Evolutionary conservation across 2,113 vertebrate genomes (phyloP).

Genomic region (Austrofundulus limnaeus): DNA sequence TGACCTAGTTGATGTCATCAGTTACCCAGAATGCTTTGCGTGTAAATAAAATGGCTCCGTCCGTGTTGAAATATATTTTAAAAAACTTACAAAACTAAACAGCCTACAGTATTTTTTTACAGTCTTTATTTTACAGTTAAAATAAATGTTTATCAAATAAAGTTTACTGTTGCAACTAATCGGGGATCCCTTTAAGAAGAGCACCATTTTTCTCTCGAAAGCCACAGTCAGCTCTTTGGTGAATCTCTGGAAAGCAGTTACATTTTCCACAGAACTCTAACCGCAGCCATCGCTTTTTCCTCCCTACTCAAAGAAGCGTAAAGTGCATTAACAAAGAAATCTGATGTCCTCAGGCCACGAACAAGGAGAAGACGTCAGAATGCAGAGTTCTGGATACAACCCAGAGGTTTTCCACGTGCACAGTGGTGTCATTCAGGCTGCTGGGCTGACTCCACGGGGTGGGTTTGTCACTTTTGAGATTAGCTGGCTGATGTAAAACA

Average conservation of each 20-base stretch:
- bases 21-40: no score
- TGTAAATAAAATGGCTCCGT: no score
- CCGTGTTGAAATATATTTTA: no score
- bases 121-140: no score
- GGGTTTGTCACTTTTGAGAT: slow-evolving; percentile 48
- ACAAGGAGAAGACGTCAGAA: slow-evolving; percentile 67
- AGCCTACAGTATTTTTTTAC: no score
- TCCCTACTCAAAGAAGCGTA: slow-evolving; percentile 1
- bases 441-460: slow-evolving; percentile 24
- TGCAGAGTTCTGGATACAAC: slow-evolving; percentile 53
- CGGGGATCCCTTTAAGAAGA: no score
- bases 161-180: no score
- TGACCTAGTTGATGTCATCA: no score
- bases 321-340: slow-evolving; percentile 22
- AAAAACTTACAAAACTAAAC: no score
- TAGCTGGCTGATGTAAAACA: slow-evolving; percentile 29
- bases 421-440: slow-evolving; percentile 60
- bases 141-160: no score
- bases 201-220: background rate
- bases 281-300: background rate
- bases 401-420: slow-evolving; percentile 68
- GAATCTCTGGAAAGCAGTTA: background rate
- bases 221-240: no score
- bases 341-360: slow-evolving; percentile 50
- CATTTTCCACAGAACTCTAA: background rate